A percentile compares a stretch with the other conserved stretches of the same genome.
These are phyloP conservation scores for Idris sp. DNA, from an alignment of 1,140 invertebrate genomes.

Conservation along the genomic window DNA sequence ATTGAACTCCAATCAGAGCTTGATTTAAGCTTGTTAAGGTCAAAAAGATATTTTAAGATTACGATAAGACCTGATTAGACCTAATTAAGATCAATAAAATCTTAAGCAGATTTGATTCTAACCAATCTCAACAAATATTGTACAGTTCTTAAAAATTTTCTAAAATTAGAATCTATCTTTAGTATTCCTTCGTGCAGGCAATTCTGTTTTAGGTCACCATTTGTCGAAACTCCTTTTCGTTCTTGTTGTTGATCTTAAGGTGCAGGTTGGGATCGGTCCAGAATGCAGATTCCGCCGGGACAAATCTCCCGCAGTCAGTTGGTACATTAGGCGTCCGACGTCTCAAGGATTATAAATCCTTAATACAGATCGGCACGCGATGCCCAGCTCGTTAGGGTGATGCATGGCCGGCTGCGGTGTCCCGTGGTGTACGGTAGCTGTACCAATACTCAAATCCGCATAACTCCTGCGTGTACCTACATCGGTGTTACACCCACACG, in stretches of 20 bases:
- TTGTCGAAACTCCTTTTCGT: slow-evolving; percentile 34
- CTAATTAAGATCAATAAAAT: no score
- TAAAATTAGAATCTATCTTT: no score
- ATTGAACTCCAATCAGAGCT: no score
- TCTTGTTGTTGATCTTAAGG: slow-evolving; percentile 44
- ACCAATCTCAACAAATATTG: no score
- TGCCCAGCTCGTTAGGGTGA: slow-evolving; percentile 77
- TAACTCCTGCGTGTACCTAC: slow-evolving; percentile 63
- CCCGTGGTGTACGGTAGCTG: slow-evolving; percentile 77
- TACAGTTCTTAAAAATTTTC: no score
- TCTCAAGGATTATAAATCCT: slow-evolving; percentile 77
- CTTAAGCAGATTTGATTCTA: no score
- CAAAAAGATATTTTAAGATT: no score
- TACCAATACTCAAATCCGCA: slow-evolving; percentile 66
- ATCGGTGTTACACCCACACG: slow-evolving; percentile 69
- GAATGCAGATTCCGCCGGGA: slow-evolving; percentile 60
- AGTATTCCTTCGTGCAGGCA: no score
- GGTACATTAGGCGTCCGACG: slow-evolving; percentile 71
- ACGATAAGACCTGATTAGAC: no score
- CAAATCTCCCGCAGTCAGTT: slow-evolving; percentile 69
- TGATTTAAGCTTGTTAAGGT: no score
- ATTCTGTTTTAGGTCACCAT: slow-evolving; percentile 24
- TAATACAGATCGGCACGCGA: slow-evolving; percentile 79
- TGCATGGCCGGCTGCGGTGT: slow-evolving; percentile 75
- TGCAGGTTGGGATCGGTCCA: slow-evolving; percentile 42